phyloP scores from a whole-genome alignment of 2,888 invertebrate genomes.

The Andrena fulva region DNA sequence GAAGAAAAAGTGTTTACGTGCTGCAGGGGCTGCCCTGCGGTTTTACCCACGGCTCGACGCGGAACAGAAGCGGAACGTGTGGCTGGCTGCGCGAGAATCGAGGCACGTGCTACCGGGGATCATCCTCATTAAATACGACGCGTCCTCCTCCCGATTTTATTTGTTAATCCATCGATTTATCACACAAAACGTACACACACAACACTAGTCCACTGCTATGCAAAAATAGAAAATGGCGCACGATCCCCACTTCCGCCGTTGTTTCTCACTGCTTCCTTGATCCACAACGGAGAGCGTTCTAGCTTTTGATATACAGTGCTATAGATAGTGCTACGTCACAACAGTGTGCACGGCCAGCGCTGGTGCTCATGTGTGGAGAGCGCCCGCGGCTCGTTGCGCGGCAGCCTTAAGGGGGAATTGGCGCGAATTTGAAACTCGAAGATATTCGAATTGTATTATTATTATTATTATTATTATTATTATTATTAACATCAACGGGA shows the following conservation, averaged over 20 bases:
- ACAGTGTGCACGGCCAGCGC: too few relatives aligned
- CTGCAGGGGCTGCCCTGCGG: slow-evolving; percentile 45
- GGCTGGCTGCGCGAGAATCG: slow-evolving; percentile 68
- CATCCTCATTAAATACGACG: slow-evolving; percentile 73
- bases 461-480: too few relatives aligned
- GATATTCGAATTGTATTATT: too few relatives aligned
- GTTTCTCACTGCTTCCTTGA: slow-evolving; percentile 79
- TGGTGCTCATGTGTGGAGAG: too few relatives aligned
- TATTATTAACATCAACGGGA: too few relatives aligned
- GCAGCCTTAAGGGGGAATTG: background rate
- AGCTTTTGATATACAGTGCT: slow-evolving; percentile 42
- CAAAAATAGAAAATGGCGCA: slow-evolving; percentile 84
- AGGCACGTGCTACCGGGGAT: slow-evolving; percentile 75
- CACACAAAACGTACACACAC: slow-evolving; percentile 81
- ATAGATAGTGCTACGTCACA: slow-evolving; percentile 50
- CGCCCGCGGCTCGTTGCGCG: background rate
- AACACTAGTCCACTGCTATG: slow-evolving; percentile 83
- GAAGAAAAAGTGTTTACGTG: slow-evolving; percentile 74
- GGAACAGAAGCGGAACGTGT: slow-evolving; percentile 49
- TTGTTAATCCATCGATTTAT: slow-evolving; percentile 75
- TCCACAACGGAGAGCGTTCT: slow-evolving; percentile 66
- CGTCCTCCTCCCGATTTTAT: slow-evolving; percentile 57
- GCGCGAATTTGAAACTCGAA: too few relatives aligned
- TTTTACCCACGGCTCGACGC: slow-evolving; percentile 58
- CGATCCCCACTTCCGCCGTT: slow-evolving; percentile 76